Evolutionary conservation across 2,888 invertebrate species (phyloP), one percentile per base, ranked within the genome.

Genomic region (Dichetophora obliterata): DNA sequence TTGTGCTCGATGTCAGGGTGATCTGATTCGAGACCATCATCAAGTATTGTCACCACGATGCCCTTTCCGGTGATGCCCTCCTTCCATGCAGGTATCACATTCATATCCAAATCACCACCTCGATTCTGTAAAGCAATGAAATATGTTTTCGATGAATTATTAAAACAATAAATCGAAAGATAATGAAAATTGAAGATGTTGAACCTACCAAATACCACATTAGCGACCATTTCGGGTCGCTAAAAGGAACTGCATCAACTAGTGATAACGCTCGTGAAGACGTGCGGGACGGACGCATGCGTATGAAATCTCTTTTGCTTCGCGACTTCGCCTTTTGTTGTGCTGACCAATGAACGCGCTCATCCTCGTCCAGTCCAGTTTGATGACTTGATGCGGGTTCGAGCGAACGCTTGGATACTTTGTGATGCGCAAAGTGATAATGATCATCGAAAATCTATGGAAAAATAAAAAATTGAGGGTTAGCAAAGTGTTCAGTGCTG

Each of bases 191-290:
- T 11, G 19, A 16, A 57, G 0, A 34, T 6, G 16, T 19, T 43
- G 22, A 19, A 93, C 96, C 93, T 91, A 98, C 98, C 93, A 98
- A 91, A 91, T 98, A 98, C 98, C 98, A 98, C 97, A 97, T 98
- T 83, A 94, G 93, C 50, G 94, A 93, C 98, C 98, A 98, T 90
- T 95, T 94, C 48, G 95, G 96, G 90, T 98, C 98, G 86, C 95
- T 95, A 81, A 96, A 91, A 80, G 91, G 90, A 82, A 88, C 83
- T 54, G 84, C 82, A 78, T 87, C 86, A 37, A 86, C 86, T 76
- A 84, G 81, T 11, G 87, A 87, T 61, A 81, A 75, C 31, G 84
- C 80, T 1, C 86, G 82, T 19, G 87, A 79, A 22, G 85, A 87
- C 27, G 87, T 88, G 43, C 87, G 85, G 4, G 87, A 86, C 31